phyloP scores from a whole-genome alignment of 2,888 invertebrate genomes.

The Megamerina dolium region DNA sequence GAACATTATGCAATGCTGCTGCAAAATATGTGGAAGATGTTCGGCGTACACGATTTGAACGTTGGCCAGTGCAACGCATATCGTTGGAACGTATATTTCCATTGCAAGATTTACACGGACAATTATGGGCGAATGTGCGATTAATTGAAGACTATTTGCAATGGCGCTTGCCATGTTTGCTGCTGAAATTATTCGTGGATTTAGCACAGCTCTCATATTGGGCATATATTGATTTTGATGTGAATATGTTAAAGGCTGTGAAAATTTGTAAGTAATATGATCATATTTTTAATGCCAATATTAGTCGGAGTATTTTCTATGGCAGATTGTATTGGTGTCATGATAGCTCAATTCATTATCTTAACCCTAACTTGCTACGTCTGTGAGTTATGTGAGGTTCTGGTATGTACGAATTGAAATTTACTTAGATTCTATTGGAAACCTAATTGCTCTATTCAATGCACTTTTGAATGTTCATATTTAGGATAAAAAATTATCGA shows the following conservation, averaged over 20 bases:
- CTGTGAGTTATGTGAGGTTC: background rate
- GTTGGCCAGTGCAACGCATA: constrained; percentile 9
- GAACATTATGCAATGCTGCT: constrained; percentile 20
- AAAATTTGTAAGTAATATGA: constrained; percentile 13
- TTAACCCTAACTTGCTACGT: background rate
- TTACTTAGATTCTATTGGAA: too few species aligned
- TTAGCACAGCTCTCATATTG: constrained; percentile 30
- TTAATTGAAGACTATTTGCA: constrained; percentile 28
- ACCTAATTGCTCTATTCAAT: too few species aligned
- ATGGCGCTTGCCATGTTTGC: constrained; percentile 25
- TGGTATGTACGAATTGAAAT: constrained; percentile 21
- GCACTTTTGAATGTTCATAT: too few species aligned
- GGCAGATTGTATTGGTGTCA: constrained; percentile 12
- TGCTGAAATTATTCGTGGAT: constrained; percentile 31
- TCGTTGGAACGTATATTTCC: constrained; percentile 16
- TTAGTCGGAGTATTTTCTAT: background rate
- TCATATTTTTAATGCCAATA: background rate
- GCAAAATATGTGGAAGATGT: background rate
- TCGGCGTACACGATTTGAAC: constrained; percentile 10
- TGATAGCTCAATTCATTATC: constrained; percentile 10
- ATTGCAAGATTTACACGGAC: constrained; percentile 29
- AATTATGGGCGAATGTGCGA: constrained; percentile 25
- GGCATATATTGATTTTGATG: constrained; percentile 16
- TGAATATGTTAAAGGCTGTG: constrained; percentile 9
- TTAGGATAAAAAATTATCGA: constrained; percentile 21